These are phyloP conservation scores for Serranus cabrilla DNA, from an alignment of 2,797 vertebrate genomes.

Conservation along the genomic window DNA sequence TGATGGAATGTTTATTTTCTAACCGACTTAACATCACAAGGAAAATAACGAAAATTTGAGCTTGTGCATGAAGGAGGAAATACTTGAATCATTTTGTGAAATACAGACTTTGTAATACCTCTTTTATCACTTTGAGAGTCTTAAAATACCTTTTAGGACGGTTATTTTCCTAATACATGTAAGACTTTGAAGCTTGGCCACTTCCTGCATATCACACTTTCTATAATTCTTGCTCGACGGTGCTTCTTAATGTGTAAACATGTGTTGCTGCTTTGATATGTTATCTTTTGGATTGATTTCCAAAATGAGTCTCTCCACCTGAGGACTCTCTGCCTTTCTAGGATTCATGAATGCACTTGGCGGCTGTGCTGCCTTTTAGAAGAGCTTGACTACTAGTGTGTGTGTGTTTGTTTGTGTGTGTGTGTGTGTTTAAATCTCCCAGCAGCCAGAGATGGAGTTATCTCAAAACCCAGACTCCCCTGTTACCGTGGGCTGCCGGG, in stretches of 20 bases:
- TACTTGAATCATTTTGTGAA: background rate
- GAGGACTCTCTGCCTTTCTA: background rate
- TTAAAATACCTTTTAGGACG: background rate
- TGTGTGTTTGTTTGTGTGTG: slow-evolving; percentile 13
- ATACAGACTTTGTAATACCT: background rate
- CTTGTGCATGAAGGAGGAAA: background rate
- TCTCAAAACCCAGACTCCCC: slow-evolving; percentile 60
- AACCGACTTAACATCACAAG: background rate
- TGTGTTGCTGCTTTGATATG: slow-evolving; percentile 4
- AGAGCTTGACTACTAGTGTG: slow-evolving; percentile 9
- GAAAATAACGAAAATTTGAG: background rate
- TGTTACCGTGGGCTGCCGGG: slow-evolving; percentile 46
- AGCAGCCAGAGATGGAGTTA: slow-evolving; percentile 55
- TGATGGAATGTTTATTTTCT: background rate
- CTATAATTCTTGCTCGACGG: background rate
- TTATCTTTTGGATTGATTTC: slow-evolving; percentile 18
- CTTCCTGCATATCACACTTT: background rate
- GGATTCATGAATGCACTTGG: slow-evolving; percentile 32
- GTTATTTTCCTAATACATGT: background rate
- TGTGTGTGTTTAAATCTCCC: slow-evolving; percentile 32
- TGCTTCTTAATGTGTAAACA: slow-evolving; percentile 1
- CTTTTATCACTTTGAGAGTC: background rate
- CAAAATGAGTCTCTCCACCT: slow-evolving; percentile 15
- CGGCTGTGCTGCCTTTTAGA: slow-evolving; percentile 13
- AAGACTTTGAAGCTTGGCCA: background rate